Conservation (phyloP, 2,888 invertebrate species). For the Apamea crenata region DNA sequence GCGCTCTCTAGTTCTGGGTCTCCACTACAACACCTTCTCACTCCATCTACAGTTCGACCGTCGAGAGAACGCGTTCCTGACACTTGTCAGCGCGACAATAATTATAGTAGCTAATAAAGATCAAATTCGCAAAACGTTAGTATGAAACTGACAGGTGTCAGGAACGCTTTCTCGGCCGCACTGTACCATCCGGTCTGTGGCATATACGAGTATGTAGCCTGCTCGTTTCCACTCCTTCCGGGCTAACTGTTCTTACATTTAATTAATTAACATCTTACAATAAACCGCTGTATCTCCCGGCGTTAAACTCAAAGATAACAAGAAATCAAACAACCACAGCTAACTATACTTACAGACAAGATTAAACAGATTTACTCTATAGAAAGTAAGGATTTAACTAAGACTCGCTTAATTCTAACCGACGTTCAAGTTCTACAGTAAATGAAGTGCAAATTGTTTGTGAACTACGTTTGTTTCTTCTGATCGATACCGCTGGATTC, state of each 20-base stretch:
- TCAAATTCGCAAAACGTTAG: no score
- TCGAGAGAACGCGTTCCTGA: no score
- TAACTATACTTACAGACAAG: constrained; percentile 40
- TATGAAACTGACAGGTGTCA: no score
- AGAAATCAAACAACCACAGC: constrained; percentile 35
- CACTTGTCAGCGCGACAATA: no score
- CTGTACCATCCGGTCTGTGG: neutral
- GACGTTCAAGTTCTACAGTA: constrained; percentile 61
- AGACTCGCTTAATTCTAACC: constrained; percentile 50
- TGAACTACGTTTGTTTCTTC: constrained; percentile 67
- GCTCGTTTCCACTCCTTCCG: neutral
- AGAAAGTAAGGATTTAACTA: constrained; percentile 43
- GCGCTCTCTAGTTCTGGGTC: neutral
- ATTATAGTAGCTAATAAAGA: no score
- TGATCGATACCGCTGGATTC: constrained; percentile 49
- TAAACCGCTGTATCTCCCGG: neutral
- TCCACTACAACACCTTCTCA: no score
- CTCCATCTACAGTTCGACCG: no score
- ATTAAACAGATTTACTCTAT: constrained; percentile 62
- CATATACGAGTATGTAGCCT: neutral
- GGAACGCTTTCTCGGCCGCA: no score
- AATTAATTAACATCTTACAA: constrained; percentile 11
- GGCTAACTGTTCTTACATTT: neutral
- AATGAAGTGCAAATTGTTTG: constrained; percentile 73
- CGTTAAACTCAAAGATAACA: constrained; percentile 36